These are phyloP conservation scores for Danio tinwini DNA, from an alignment of 2,797 vertebrate genomes.

Conservation along the genomic window DNA sequence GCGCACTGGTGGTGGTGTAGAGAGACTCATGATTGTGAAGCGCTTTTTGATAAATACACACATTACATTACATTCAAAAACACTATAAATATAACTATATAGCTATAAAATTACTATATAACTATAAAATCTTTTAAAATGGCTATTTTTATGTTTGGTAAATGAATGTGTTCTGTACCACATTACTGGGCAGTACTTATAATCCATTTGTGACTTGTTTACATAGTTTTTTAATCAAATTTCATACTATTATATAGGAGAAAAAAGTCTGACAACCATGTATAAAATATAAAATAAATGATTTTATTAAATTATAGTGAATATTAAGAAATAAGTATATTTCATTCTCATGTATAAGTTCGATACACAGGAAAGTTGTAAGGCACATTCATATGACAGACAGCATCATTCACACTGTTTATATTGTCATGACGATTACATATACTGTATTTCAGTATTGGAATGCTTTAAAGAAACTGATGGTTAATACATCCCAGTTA, in stretches of 20 bases:
- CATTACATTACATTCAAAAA: no score
- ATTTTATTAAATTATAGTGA: slow-evolving; percentile 48
- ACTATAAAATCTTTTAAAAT: no score
- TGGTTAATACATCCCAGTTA: slow-evolving; percentile 52
- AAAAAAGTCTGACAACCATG: background rate
- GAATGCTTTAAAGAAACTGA: slow-evolving; percentile 39
- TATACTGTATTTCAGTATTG: slow-evolving; percentile 9
- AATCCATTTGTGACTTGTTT: no score
- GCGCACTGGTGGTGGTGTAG: no score
- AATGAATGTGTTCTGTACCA: no score
- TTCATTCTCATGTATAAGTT: slow-evolving; percentile 20
- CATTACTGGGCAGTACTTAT: no score
- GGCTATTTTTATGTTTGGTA: no score
- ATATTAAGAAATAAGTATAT: slow-evolving; percentile 18
- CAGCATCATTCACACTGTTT: slow-evolving; percentile 39
- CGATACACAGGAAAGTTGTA: slow-evolving; percentile 23
- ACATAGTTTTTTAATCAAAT: background rate
- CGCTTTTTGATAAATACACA: no score
- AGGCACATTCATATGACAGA: slow-evolving; percentile 30
- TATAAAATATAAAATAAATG: slow-evolving; percentile 38
- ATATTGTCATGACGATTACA: slow-evolving; percentile 29
- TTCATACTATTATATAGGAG: background rate
- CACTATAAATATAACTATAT: no score
- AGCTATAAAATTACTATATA: no score
- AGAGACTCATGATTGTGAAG: no score